phyloP scores from a whole-genome alignment of 2,888 invertebrate species.

The Rugalucina vietnamica region DNA sequence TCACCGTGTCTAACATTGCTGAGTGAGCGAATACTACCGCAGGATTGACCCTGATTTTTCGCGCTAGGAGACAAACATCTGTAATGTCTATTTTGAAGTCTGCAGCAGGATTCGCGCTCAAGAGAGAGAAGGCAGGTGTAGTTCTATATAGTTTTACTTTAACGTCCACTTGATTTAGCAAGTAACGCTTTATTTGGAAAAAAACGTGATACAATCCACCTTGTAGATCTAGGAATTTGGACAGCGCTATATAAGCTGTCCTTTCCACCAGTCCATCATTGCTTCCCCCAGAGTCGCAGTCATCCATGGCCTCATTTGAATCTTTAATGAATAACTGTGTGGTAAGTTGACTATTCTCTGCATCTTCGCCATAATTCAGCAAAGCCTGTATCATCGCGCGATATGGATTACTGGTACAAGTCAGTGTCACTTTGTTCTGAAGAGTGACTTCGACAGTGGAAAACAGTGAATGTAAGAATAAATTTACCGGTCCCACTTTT shows the following conservation, averaged over 20 bases:
- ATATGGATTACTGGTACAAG: not conserved
- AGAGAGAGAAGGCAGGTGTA: not conserved
- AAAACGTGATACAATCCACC: not conserved
- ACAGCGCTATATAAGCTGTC: not conserved
- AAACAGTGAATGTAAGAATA: not conserved
- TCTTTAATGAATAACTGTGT: not conserved
- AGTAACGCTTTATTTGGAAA: not conserved
- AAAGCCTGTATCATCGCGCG: not conserved
- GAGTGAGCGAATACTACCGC: not conserved
- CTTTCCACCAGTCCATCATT: not conserved
- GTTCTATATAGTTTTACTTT: not conserved
- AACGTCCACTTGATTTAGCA: slow-evolving; percentile 1
- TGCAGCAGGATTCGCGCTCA: not conserved
- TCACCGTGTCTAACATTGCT: not conserved
- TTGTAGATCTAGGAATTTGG: not conserved
- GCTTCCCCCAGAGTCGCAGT: not conserved
- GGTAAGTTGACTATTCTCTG: not conserved
- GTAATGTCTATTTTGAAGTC: not conserved
- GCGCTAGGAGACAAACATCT: not conserved
- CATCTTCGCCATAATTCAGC: not conserved
- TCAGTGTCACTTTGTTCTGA: not conserved
- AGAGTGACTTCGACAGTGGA: not conserved
- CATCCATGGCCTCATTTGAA: not conserved
- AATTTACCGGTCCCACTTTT: not conserved
- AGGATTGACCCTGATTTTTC: not conserved